Percentiles rank a stretch among this genome's conserved stretches.
Evolutionary conservation across 2,888 invertebrate genomes (phyloP).

Genomic region (Microctonus hyperodae): DNA sequence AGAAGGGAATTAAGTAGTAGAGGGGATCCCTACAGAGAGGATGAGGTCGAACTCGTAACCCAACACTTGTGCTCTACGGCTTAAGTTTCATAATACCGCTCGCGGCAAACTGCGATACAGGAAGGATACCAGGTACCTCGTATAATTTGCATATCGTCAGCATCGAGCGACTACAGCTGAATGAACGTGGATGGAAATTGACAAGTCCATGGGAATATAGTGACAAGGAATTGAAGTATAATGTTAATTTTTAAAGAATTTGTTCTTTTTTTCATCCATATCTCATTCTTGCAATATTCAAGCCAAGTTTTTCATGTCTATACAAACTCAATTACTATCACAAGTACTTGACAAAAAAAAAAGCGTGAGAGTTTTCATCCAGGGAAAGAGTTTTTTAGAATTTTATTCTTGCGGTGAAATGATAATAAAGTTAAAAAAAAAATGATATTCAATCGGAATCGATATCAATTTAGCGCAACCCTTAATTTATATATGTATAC

Average conservation of each 20-base stretch:
- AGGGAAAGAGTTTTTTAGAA: background rate
- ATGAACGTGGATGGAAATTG: conserved; percentile 13
- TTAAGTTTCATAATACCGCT: conserved; percentile 59
- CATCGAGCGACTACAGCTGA: conserved; percentile 26
- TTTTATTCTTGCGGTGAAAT: conserved; percentile 27
- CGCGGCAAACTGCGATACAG: conserved; percentile 49
- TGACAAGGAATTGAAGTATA: background rate
- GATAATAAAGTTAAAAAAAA: conserved; percentile 43
- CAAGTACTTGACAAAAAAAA: background rate
- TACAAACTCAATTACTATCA: background rate
- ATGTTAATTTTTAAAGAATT: conserved; percentile 4
- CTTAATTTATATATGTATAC: conserved; percentile 40
- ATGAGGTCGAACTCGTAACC: conserved; percentile 46
- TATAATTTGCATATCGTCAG: conserved; percentile 56
- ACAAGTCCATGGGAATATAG: background rate
- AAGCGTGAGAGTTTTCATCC: background rate
- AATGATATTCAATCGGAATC: conserved; percentile 46
- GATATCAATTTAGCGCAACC: conserved; percentile 51
- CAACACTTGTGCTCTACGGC: conserved; percentile 58
- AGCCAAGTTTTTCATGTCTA: background rate
- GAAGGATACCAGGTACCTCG: conserved; percentile 47
- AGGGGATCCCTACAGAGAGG: conserved; percentile 11
- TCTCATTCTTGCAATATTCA: background rate
- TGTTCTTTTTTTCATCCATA: conserved; percentile 2
- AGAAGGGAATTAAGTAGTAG: background rate